Evolutionary conservation across 2,888 invertebrate species (phyloP).

Genomic region (Gastracanthus pulcherrimus): DNA sequence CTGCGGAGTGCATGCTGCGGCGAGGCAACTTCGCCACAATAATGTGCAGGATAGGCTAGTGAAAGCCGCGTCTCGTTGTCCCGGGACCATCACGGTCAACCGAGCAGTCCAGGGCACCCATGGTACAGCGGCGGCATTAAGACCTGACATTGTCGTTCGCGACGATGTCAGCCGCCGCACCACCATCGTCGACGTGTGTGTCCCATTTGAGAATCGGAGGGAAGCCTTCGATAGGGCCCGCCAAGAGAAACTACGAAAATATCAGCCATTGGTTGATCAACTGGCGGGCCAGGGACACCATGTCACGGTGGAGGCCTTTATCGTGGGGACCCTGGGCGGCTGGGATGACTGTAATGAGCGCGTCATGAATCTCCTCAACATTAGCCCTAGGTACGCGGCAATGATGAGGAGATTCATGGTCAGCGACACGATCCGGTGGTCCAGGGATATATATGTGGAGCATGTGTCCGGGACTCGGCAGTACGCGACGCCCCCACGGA

Average conservation of each 20-base stretch:
- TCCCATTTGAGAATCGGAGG: conserved; percentile 68
- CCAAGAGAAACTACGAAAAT: conserved; percentile 61
- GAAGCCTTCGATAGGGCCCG: conserved; percentile 62
- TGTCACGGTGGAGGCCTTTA: too few species aligned
- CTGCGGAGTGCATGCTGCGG: conserved; percentile 66
- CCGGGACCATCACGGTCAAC: neutral
- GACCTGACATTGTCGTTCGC: conserved; percentile 59
- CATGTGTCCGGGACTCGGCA: conserved; percentile 67
- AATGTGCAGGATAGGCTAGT: conserved; percentile 60
- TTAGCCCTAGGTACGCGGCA: conserved; percentile 58
- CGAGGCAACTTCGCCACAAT: conserved; percentile 63
- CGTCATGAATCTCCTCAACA: conserved; percentile 23
- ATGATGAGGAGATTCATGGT: conserved; percentile 66
- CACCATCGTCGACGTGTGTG: conserved; percentile 66
- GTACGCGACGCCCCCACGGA: too few species aligned
- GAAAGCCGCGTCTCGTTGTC: conserved; percentile 43
- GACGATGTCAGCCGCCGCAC: conserved; percentile 58
- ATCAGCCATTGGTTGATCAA: conserved; percentile 59
- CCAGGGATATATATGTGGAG: conserved; percentile 69
- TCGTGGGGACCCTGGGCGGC: conserved; percentile 48
- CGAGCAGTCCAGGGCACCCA: too few species aligned
- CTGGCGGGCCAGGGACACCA: too few species aligned
- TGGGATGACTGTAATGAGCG: conserved; percentile 50
- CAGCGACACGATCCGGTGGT: conserved; percentile 65
- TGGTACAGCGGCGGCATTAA: conserved; percentile 46